A percentile compares a stretch with the other conserved stretches of the same genome.
These are phyloP conservation scores for Slavum lentiscoides DNA, from an alignment of 2,888 invertebrate species.

Conservation along the genomic window DNA sequence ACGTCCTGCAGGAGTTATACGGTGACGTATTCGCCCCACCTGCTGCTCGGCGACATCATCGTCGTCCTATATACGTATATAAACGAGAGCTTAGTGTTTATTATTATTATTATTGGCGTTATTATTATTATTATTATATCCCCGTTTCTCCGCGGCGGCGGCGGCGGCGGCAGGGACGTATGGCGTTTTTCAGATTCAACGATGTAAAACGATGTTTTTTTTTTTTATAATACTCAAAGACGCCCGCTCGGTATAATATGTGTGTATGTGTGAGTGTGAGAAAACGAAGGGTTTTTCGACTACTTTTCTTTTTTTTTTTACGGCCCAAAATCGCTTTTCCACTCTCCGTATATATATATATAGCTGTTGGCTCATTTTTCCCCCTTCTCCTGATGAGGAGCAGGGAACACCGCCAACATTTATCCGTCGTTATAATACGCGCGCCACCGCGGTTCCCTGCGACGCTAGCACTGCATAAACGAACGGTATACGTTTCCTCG, in stretches of 20 bases:
- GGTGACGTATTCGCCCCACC: constrained; percentile 49
- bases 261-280: neutral
- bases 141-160: constrained; percentile 13
- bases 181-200: constrained; percentile 52
- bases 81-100: constrained; percentile 52
- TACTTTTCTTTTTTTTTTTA: neutral
- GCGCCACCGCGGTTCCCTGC: neutral
- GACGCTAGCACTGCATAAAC: neutral
- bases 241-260: neutral
- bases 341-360: neutral
- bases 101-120: constrained; percentile 33
- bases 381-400: neutral
- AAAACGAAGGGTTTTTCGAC: neutral
- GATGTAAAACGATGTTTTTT: constrained; percentile 48
- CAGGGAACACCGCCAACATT: neutral
- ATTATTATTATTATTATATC: constrained; percentile 3
- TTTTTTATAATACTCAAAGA: constrained; percentile 35
- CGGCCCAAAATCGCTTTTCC: constrained; percentile 51
- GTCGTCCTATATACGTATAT: constrained; percentile 29
- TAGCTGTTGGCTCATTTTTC: constrained; percentile 27
- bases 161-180: constrained; percentile 29
- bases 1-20: neutral
- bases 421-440: neutral
- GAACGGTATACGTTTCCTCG: no score
- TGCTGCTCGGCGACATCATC: constrained; percentile 21